Evolutionary conservation across 2,888 invertebrate genomes (phyloP).

Genomic region (Eupithecia dodoneata): DNA sequence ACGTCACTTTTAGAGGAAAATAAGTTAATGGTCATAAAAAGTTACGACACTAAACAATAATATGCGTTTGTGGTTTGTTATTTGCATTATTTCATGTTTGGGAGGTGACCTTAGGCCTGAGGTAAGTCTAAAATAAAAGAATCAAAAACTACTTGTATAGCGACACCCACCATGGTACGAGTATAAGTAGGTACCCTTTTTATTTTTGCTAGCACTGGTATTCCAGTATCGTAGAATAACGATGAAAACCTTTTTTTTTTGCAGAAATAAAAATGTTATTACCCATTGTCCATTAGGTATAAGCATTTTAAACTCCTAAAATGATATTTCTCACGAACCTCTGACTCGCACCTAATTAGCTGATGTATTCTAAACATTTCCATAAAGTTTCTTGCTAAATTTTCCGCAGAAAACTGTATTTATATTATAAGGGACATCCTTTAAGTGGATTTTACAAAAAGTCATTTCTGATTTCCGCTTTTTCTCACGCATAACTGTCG

Average conservation of each 20-base stretch:
- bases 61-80: slow-evolving; percentile 2
- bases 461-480: neutral
- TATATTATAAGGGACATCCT: neutral
- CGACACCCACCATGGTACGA: neutral
- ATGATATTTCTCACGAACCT: slow-evolving; percentile 27
- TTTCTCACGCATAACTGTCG: neutral
- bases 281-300: slow-evolving; percentile 32
- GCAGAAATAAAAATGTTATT: slow-evolving; percentile 32
- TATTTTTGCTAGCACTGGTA: neutral
- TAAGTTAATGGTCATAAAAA: neutral
- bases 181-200: too few relatives aligned
- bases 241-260: slow-evolving; percentile 17
- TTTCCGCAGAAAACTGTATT: neutral
- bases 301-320: slow-evolving; percentile 15
- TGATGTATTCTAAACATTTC: neutral
- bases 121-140: neutral
- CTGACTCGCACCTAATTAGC: neutral
- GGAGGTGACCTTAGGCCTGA: neutral
- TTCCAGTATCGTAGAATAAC: neutral
- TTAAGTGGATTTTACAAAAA: neutral
- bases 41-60: neutral
- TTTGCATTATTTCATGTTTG: slow-evolving; percentile 6
- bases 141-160: neutral
- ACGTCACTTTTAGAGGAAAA: neutral
- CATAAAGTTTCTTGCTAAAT: neutral